Evolutionary conservation across 2,797 vertebrate genomes (phyloP), one percentile per base, ranked within the genome.

Genomic region (Myotis daubentonii): DNA sequence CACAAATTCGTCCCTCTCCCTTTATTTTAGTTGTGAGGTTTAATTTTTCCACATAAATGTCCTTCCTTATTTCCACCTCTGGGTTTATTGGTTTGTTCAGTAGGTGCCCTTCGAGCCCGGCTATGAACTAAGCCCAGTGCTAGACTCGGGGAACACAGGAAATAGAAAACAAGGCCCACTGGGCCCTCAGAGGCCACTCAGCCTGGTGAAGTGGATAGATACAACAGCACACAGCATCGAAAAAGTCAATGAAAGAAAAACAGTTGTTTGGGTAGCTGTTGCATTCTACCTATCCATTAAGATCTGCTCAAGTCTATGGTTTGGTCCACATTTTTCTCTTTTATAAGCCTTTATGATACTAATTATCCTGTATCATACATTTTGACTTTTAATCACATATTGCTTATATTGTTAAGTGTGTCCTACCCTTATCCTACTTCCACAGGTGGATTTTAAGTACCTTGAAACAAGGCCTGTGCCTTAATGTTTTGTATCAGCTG

Each of bases 261-360:
- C 53, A 68, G 22, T 28, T 83, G 28, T 60, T 76, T 87, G 68
- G 72, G 22, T 22, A 23, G 55, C 60, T 72, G 25, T 41, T 30
- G 23, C 11, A 8, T 28, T 72, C 65, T 60, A 41, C 44, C 38
- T 68, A 23, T 49, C 71, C 75, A 86, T 75, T 89, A 51, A 66
- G 68, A 55, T 82, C 75, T 81, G 36, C n/a, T 49, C 22, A 51
- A 55, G 7, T 74, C 55, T 44, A 6, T 47, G 87, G 84, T 82
- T 85, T 74, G 66, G 49, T 60, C n/a, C 80, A 91, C 68, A 79
- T 60, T 44, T 81, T 80, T 68, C 17, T 51, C 44, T 84, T 84
- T 68, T 94, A 36, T 83, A 89, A 87, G 38, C 47, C 60, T 88
- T 83, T 53, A 44, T 82, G 36, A n/a, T 87, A 86, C 65, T 89